Evolutionary conservation across 1,140 invertebrate species (phyloP).

Genomic region (Caerostris extrusa): DNA sequence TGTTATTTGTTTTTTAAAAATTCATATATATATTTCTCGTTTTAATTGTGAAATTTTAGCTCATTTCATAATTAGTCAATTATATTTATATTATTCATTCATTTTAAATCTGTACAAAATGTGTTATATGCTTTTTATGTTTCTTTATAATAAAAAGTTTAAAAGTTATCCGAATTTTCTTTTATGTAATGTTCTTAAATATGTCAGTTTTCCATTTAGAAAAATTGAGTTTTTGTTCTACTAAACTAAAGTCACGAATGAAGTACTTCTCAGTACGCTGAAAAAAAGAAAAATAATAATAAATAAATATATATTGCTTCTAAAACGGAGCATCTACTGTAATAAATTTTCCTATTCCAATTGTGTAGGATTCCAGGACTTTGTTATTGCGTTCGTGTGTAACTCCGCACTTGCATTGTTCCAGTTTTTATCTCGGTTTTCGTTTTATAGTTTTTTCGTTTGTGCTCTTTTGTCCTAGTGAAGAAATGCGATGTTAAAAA

Average conservation of each 20-base stretch:
- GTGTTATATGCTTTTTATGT: no score
- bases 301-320: background rate
- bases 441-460: background rate
- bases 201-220: background rate
- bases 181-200: no score
- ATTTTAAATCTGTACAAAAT: no score
- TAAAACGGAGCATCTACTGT: background rate
- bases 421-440: background rate
- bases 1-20: no score
- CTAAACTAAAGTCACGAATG: background rate
- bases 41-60: no score
- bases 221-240: conserved; percentile 1
- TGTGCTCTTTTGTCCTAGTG: background rate
- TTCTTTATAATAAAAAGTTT: no score
- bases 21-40: no score
- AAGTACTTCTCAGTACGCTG: background rate
- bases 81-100: no score
- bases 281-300: background rate
- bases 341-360: conserved; percentile 39
- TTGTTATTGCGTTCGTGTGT: background rate
- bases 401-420: conserved; percentile 5
- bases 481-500: background rate
- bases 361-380: background rate
- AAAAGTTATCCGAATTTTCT: no score
- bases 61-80: no score